Evolutionary conservation across 2,113 vertebrate species (phyloP), one percentile per base, ranked within the genome.

Genomic region (Rhinoptilus africanus): DNA sequence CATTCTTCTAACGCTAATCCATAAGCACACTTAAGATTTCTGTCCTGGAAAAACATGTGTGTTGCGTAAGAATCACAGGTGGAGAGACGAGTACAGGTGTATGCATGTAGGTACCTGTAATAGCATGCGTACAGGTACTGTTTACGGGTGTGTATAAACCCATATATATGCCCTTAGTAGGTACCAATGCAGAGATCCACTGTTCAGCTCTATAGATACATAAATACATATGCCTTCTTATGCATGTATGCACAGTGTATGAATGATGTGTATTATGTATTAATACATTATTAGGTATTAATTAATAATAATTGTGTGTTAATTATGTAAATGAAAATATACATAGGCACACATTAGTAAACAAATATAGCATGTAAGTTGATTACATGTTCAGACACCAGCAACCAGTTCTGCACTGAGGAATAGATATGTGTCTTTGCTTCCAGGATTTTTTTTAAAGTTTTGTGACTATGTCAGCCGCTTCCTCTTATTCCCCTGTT

Each of bases 71-170:
- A 90, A 66, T 45, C 60, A 28, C 47, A 63, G 37, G 19, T 71
- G 60, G 22, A 62, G 60, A 37, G 19, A 51, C 30, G 14, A 62
- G 14, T 37, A 20, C 18, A 24, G 0, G 2, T 30, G 15, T 82
- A 30, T 1, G 7, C 13, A 6, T 17, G 4, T 45, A n/a, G 16
- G 34, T 51, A 37, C 8, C 19, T n/a, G 10, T 4, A 79, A 23
- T 10, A 54, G 12, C 1, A 0, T 48, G 16, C 1, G 1, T 54
- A 23, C 17, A 57, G 39, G 30, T 62, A 7, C 45, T 88, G 12
- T 32, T 66, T 60, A 27, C 26, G 47, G 71, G 43, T 60, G 41
- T 43, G 10, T 48, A 30, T 48, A 60, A 90, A 74, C 6, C 12
- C 8, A 8, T 32, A 50, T 4, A 10, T 13, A 21, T 28, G 22